Base-by-base conservation (phyloP, 2,888 invertebrate genomes). In the Scaptodrosophila latifasciaeformis region DNA sequence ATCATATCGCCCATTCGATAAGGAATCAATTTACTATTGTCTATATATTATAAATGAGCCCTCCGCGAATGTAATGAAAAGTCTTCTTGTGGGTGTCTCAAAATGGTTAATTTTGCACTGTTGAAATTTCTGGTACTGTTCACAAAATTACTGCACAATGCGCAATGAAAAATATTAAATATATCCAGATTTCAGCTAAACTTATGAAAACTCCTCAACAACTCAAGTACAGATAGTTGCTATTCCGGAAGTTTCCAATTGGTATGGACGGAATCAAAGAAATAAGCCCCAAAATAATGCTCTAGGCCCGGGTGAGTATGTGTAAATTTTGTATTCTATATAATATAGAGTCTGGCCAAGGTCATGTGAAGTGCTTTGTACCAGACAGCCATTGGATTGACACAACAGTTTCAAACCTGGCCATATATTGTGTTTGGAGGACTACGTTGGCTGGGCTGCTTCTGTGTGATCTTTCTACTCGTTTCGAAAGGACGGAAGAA, bases 401-500 rank as follows among this genome's bases (percentile, higher is more conserved):
- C 71, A 1, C 45, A 54, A 0, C 4, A 58, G 1, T 47, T 62
- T 9, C 50, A 60, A 7, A 49, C 50, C 19, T 81, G 75, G 80
- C 67, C 75, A 1, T 75, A 59, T 49, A 49, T 67, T 2, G 21
- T 77, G 0, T 77, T 75, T 12, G 82, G 75, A 0, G 27, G 61
- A 0, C 44, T 78, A 21, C 74, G 84, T 9, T 75, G 56, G 49
- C 3, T 57, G 1, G 86, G 84, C 29, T 53, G 63, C 12, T n/a
- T 66, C 0, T 51, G 65, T 19, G 60, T 63, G 1, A 48, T 64
- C 2, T 70, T 79, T 2, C 54, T 69, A 1, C 42, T 84, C 58
- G 84, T 86, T 53, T 57, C 59, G 0, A 50, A 55, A 0, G 84
- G 84, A 0, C 83, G 84, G 15, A 83, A 78, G 24, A 65, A 65